These are phyloP conservation scores for Drosophila meridiana DNA, from an alignment of 2,888 invertebrate species.

Conservation along the genomic window DNA sequence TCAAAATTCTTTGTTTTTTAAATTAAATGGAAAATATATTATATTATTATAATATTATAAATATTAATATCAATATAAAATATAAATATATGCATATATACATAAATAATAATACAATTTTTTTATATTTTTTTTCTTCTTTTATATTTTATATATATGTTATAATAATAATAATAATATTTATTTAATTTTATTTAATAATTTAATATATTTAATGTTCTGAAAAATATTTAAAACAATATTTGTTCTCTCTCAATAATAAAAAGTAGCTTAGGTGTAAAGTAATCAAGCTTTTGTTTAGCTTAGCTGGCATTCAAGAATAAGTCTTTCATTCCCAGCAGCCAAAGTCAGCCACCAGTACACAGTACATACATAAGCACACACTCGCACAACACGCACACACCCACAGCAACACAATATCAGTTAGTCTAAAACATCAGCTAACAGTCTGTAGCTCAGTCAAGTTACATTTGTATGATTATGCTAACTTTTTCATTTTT, in stretches of 20 bases:
- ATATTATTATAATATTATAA: too few species aligned
- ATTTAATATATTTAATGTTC: too few species aligned
- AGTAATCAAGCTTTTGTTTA: neutral
- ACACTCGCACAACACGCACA: constrained; percentile 19
- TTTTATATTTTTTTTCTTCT: too few species aligned
- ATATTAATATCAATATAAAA: too few species aligned
- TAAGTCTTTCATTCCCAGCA: constrained; percentile 33
- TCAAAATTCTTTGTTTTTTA: too few species aligned
- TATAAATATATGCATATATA: too few species aligned
- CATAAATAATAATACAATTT: too few species aligned
- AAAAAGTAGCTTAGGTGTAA: neutral
- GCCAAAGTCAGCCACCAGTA: constrained; percentile 19
- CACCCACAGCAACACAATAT: neutral
- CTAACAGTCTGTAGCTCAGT: constrained; percentile 34
- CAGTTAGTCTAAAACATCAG: constrained; percentile 29
- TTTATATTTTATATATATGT: too few species aligned
- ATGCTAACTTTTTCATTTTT: too few species aligned
- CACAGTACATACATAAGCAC: neutral
- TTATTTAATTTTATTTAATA: too few species aligned
- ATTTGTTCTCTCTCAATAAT: neutral
- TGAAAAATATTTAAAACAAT: neutral
- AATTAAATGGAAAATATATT: too few species aligned
- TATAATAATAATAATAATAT: too few species aligned
- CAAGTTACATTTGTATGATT: constrained; percentile 17
- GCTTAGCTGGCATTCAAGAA: neutral